Evolutionary conservation across 2,797 vertebrate species (phyloP), one percentile per base, ranked within the genome.

Genomic region (Taenioides sp.): DNA sequence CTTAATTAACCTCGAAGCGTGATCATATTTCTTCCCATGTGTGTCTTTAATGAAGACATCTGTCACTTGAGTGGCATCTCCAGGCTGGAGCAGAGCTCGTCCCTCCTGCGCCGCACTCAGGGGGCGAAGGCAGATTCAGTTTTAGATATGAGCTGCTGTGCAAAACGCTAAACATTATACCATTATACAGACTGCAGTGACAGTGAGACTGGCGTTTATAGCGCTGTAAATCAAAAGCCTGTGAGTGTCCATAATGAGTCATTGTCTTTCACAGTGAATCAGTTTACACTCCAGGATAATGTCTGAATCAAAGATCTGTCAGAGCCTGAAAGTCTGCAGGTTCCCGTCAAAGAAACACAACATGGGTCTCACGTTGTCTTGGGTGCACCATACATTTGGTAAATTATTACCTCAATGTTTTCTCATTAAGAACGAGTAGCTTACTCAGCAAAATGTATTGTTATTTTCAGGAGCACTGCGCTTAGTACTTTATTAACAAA

Each of bases 21-120:
- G 85, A 84, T 88, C 83, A 80, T 88, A 86, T 89, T 84, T 87
- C 80, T 84, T 83, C 75, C 82, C 79, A 71, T 73, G 81, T 88
- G 84, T 81, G 79, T 73, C 76, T 84, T 84, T 85, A 88, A 90
- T 89, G 73, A 86, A 86, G 87, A 86, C 89, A 85, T 91, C 88
- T 91, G 90, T 88, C 86, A 89, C 79, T 83, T 68, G 85, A 83
- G 71, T 86, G 85, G 79, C 77, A 62, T 84, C 73, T 83, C 68
- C 2, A 71, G 76, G 76, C 71, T 58, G 70, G 52, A 57, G 62
- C 52, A 22, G 40, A 27, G 50, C 52, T 59, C 75, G 69, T 71
- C 54, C 72, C 80, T 79, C 73, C 76, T 76, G 77, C 63, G 50
- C 73, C 55, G 28, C 20, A 20, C 63, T 52, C 18, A 62, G 34